A percentile compares a stretch with the other conserved stretches of the same genome.
These are phyloP conservation scores for Cebus imitator DNA, from an alignment of 2,113 vertebrate genomes.

Conservation along the genomic window DNA sequence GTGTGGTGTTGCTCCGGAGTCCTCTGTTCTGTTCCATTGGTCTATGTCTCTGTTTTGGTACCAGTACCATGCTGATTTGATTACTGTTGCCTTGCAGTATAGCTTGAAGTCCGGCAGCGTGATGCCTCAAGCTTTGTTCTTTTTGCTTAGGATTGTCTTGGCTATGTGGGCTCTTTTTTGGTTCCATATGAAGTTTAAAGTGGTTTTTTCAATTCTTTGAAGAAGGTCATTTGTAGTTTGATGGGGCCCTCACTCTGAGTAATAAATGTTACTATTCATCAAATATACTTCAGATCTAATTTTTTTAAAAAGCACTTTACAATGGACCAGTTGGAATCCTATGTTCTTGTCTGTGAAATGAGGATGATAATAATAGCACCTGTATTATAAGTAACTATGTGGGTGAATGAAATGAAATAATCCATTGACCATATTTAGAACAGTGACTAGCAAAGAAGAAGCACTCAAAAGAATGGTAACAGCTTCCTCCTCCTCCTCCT, in stretches of 20 bases:
- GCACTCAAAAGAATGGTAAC: neutral
- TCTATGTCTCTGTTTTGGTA: no score
- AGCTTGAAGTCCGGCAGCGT: no score
- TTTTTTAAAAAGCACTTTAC: neutral
- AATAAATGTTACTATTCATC: neutral
- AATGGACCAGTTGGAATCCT: neutral
- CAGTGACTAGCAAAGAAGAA: neutral
- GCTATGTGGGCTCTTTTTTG: no score
- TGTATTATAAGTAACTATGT: neutral
- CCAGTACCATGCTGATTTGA: no score
- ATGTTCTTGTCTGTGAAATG: neutral
- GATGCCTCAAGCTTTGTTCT: no score
- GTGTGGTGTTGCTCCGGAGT: no score
- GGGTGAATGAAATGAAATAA: neutral
- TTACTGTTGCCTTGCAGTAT: no score
- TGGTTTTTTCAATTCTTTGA: no score
- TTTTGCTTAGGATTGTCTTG: no score
- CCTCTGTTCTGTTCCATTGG: no score
- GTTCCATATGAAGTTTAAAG: no score
- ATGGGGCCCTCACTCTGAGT: neutral
- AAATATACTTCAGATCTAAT: neutral
- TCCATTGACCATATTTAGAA: neutral
- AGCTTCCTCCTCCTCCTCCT: neutral
- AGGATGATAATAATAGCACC: neutral
- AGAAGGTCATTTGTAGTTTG: no score